phyloP scores from a whole-genome alignment of 2,113 vertebrate genomes.

The Macheiramphus alcinus region DNA sequence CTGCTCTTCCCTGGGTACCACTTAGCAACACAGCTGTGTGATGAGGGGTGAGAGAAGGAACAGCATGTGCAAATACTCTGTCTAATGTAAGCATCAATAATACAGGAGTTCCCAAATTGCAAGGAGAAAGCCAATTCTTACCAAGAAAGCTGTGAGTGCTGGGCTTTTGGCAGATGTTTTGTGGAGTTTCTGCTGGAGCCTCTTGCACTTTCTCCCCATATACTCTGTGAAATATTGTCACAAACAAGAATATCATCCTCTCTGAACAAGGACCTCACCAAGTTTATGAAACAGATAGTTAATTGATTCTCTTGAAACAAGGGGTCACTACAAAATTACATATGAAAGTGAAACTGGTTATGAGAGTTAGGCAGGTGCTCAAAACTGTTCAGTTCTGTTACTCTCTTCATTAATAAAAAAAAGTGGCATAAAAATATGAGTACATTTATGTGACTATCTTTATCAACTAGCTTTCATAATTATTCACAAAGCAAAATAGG shows the following conservation, averaged over 20 bases:
- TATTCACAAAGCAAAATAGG: not conserved
- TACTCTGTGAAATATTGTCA: not conserved
- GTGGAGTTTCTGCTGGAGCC: not conserved
- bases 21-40: not conserved
- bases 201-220: not conserved
- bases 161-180: not conserved
- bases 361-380: not conserved
- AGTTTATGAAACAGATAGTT: not conserved
- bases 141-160: not conserved
- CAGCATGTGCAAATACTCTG: not conserved
- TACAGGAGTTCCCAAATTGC: not conserved
- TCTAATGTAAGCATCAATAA: not conserved
- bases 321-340: not conserved
- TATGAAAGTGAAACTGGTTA: not conserved
- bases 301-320: not conserved
- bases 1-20: not conserved
- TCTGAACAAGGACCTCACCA: not conserved
- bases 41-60: not conserved
- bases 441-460: not conserved
- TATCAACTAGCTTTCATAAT: not conserved
- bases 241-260: not conserved
- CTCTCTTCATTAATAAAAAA: not conserved
- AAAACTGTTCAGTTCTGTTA: not conserved
- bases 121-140: not conserved
- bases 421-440: not conserved